These are phyloP conservation scores for Bellardia pandia DNA, from an alignment of 2,888 invertebrate genomes.

Conservation along the genomic window DNA sequence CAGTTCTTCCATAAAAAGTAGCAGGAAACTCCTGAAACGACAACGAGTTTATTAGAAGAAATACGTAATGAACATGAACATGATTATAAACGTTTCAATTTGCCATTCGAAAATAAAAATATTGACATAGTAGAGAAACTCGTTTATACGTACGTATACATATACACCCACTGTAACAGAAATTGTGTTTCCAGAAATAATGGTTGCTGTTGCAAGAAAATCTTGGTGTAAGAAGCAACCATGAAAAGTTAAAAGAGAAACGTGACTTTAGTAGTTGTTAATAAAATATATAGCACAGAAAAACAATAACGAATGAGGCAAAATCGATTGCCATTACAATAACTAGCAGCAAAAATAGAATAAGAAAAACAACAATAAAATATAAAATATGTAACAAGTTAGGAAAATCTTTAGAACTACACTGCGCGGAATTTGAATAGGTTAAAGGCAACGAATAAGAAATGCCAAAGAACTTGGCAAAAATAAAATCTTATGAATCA, in stretches of 20 bases:
- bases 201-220: constrained; percentile 33
- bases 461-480: background rate
- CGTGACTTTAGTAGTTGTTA: constrained; percentile 55
- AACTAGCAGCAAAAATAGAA: background rate
- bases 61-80: constrained; percentile 21
- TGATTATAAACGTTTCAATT: constrained; percentile 21
- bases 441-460: background rate
- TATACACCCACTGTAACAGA: background rate
- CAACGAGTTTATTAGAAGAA: constrained; percentile 1
- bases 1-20: background rate
- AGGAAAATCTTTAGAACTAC: background rate
- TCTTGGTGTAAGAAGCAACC: constrained; percentile 28
- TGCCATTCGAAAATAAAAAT: constrained; percentile 44
- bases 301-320: background rate
- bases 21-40: background rate
- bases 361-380: background rate
- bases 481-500: too few relatives aligned
- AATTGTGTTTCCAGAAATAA: constrained; percentile 43
- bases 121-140: constrained; percentile 27
- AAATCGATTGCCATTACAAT: constrained; percentile 17
- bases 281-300: background rate
- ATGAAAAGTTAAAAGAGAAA: constrained; percentile 55
- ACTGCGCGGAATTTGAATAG: background rate
- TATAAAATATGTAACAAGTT: constrained; percentile 20
- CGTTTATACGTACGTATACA: background rate